Conservation (phyloP, 2,888 invertebrate species). For the Imbricaverruca yamaguchii region DNA sequence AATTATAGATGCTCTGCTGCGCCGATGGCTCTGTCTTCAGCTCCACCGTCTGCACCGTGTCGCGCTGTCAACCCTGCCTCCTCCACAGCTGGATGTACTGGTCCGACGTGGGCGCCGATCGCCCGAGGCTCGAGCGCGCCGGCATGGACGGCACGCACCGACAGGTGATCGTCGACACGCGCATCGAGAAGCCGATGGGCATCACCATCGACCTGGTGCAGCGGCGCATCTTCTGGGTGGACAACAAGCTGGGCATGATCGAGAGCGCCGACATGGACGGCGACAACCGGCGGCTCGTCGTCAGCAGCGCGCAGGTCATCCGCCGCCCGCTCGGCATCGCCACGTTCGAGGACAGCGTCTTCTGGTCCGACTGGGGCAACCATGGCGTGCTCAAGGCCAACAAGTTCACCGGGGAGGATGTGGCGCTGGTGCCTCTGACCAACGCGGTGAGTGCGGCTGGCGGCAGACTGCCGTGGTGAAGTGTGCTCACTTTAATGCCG, state of each 20-base stretch:
- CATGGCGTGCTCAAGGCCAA: conserved; percentile 85
- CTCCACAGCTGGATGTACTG: conserved; percentile 83
- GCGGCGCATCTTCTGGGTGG: neutral
- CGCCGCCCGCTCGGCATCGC: conserved; percentile 94
- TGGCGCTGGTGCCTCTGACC: neutral
- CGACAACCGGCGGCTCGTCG: conserved; percentile 36
- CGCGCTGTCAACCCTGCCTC: too few species aligned
- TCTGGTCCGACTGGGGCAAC: conserved; percentile 98
- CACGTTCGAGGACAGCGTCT: conserved; percentile 93
- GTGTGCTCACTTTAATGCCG: too few species aligned
- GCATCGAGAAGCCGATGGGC: conserved; percentile 36
- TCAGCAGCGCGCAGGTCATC: conserved; percentile 55
- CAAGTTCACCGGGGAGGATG: conserved; percentile 74
- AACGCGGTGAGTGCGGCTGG: neutral
- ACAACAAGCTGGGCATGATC: conserved; percentile 80
- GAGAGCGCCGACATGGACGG: conserved; percentile 86
- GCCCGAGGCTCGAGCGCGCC: conserved; percentile 88
- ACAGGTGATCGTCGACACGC: conserved; percentile 62
- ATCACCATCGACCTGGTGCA: too few species aligned
- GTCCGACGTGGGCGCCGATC: conserved; percentile 83
- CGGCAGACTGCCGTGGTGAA: neutral
- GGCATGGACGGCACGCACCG: conserved; percentile 94
- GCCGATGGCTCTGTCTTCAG: too few species aligned
- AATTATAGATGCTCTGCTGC: too few species aligned
- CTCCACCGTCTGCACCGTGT: too few species aligned